These are phyloP conservation scores for Menidia menidia DNA, from an alignment of 2,797 vertebrate species.

Conservation along the genomic window DNA sequence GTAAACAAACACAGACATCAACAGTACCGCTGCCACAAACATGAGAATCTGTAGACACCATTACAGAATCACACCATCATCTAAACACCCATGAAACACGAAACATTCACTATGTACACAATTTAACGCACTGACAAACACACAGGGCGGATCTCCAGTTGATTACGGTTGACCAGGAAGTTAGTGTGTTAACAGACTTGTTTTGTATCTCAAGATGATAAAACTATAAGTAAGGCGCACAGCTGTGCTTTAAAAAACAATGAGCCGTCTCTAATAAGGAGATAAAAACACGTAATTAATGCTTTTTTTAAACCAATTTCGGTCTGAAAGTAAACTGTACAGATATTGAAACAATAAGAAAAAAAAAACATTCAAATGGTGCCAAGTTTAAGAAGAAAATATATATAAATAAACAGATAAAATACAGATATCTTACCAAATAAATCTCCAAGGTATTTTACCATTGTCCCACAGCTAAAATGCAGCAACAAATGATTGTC, in stretches of 20 bases:
- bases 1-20: conserved; percentile 46
- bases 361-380: conserved; percentile 30
- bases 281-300: conserved; percentile 29
- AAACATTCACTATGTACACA: conserved; percentile 63
- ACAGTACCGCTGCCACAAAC: conserved; percentile 56
- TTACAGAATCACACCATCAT: conserved; percentile 50
- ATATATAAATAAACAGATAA: conserved; percentile 76
- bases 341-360: conserved; percentile 1
- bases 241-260: conserved; percentile 31
- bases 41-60: conserved; percentile 35
- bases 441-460: conserved; percentile 43
- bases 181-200: conserved; percentile 61
- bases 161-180: conserved; percentile 39
- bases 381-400: conserved; percentile 29
- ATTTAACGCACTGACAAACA: conserved; percentile 56
- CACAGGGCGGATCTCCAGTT: conserved; percentile 11
- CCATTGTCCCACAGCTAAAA: conserved; percentile 48
- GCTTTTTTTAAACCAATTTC: conserved; percentile 20
- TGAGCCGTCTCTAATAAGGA: conserved; percentile 18
- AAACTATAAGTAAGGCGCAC: conserved; percentile 47
- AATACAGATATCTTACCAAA: conserved; percentile 49
- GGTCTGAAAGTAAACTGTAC: conserved; percentile 32
- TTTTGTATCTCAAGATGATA: conserved; percentile 46
- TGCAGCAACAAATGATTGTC: conserved; percentile 72
- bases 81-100: conserved; percentile 49